Conservation (phyloP, 1,140 invertebrate species). For the Drosophila melanica region DNA sequence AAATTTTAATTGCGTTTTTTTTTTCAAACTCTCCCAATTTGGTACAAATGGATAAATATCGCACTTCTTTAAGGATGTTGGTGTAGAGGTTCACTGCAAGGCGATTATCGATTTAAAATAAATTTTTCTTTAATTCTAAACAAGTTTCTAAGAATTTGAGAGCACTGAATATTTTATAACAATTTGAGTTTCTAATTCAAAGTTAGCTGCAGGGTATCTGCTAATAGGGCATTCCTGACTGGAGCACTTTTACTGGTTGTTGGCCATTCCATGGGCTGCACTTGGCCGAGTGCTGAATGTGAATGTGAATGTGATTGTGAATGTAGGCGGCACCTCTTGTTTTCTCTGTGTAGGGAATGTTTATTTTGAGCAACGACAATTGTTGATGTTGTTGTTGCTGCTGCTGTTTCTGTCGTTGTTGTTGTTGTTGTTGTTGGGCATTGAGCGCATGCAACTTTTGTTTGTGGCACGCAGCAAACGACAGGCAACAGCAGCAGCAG, state of each 20-base stretch:
- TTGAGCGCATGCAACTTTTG: constrained; percentile 68
- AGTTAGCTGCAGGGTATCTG: too few species aligned
- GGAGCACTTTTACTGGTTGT: not conserved
- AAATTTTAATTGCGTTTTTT: too few species aligned
- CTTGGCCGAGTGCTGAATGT: constrained; percentile 36
- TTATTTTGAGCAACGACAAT: constrained; percentile 65
- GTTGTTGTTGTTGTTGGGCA: constrained; percentile 34
- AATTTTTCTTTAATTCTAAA: too few species aligned
- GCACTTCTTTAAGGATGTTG: too few species aligned
- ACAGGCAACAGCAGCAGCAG: constrained; percentile 27
- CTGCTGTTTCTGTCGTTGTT: constrained; percentile 32
- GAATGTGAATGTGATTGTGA: constrained; percentile 25
- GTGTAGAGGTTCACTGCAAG: too few species aligned
- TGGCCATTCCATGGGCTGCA: constrained; percentile 31
- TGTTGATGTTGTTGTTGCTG: constrained; percentile 32
- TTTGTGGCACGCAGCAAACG: constrained; percentile 68
- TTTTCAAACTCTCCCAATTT: too few species aligned
- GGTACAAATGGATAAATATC: too few species aligned
- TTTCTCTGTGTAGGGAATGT: constrained; percentile 17
- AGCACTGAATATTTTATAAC: too few species aligned
- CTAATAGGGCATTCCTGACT: too few species aligned
- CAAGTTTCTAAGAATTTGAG: too few species aligned
- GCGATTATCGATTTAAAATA: too few species aligned
- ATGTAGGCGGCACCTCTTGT: constrained; percentile 41
- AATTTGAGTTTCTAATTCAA: too few species aligned